These are phyloP conservation scores for Dinomys branickii DNA, from an alignment of 2,113 vertebrate genomes.

Conservation along the genomic window DNA sequence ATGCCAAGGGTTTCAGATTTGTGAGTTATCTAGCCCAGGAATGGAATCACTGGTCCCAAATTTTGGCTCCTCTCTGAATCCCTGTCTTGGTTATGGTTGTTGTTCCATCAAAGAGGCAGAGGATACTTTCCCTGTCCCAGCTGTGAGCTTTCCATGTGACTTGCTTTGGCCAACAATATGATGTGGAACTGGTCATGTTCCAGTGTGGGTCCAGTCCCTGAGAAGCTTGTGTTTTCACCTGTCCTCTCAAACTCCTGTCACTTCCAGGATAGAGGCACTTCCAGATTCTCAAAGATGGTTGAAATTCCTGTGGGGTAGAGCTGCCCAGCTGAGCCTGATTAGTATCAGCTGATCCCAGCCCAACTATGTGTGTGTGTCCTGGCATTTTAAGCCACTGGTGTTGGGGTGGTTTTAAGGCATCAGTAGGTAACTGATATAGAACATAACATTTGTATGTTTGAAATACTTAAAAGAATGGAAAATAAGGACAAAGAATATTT, in stretches of 20 bases:
- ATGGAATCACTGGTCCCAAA: accelerated
- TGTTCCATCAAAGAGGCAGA: background rate
- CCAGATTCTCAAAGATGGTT: accelerated
- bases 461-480: background rate
- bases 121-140: accelerated
- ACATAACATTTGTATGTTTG: background rate
- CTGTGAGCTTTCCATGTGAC: no score
- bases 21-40: background rate
- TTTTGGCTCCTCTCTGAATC: background rate
- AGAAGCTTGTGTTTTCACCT: background rate
- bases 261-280: background rate
- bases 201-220: background rate
- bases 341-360: background rate
- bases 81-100: background rate
- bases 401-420: background rate
- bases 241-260: background rate
- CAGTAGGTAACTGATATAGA: background rate
- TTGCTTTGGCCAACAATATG: background rate
- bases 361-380: accelerated
- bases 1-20: background rate
- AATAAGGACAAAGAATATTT: background rate
- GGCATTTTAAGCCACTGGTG: background rate
- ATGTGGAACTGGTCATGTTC: background rate
- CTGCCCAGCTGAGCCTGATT: background rate
- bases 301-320: no score